Evolutionary conservation across 2,888 invertebrate species (phyloP), one percentile per base, ranked within the genome.

Genomic region (Drosophila yooni): DNA sequence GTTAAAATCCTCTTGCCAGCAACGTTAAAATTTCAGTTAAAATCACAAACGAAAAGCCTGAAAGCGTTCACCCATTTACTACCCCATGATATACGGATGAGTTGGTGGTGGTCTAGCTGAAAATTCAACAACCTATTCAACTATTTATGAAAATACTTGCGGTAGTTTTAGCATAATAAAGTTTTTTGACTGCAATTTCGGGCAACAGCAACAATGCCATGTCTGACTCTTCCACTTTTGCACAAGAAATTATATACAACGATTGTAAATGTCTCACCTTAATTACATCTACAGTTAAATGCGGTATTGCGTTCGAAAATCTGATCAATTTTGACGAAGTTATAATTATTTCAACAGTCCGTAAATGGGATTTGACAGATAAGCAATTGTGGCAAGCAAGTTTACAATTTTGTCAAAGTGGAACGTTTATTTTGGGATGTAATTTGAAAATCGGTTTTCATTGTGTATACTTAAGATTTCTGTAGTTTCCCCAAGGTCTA

Each of bases 141-240:
- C 75, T 84, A 87, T 87, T 87, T 84, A 87, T 87, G 84, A 87
- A 87, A 88, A 88, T 87, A 82, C 79, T 82, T 82, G 87, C 60
- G 87, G 87, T 81, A 79, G 77, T 87, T 86, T 78, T 58, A 15
- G 34, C 33, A 43, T 50, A 50, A 66, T 64, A 56, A 76, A 73
- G 46, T 67, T 64, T 77, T 63, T 57, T 60, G 54, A 11, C 31
- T 27, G 50, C 61, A 40, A 66, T 70, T 70, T 70, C 43, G 48
- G 51, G 50, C n/a, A 43, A 54, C 50, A 13, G 53, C 36, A 43
- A 63, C 38, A 58, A 36, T 25, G 21, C 46, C 56, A 71, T 68
- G 46, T 27, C 65, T 58, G 57, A 65, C 64, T 33, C 11, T 11
- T 33, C 11, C 33, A 33, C 33, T 25, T 54, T 27, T 25, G 25